phyloP scores from a whole-genome alignment of 2,888 invertebrate genomes.

The Cantharis nigra region DNA sequence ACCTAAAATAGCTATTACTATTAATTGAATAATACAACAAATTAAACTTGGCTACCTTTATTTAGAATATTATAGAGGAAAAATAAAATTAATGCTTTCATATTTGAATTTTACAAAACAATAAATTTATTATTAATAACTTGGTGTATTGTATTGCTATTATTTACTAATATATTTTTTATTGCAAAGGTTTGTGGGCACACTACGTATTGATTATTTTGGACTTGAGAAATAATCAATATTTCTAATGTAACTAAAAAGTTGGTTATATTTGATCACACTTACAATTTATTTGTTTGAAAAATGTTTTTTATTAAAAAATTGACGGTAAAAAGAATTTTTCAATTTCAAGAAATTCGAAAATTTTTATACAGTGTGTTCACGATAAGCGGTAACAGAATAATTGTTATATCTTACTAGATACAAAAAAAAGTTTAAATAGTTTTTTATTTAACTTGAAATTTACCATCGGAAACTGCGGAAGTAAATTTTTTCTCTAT shows the following conservation, averaged over 20 bases:
- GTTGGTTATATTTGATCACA: neutral
- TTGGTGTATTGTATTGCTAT: neutral
- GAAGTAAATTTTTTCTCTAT: no score
- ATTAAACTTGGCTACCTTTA: neutral
- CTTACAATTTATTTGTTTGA: no score
- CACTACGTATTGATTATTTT: neutral
- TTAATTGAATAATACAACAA: neutral
- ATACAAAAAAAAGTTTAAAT: no score
- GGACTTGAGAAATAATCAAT: neutral
- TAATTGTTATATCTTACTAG: no score
- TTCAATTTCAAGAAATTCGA: no score
- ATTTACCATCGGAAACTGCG: no score
- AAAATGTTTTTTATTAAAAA: no score
- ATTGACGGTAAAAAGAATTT: no score
- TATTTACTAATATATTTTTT: neutral
- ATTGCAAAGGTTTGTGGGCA: neutral
- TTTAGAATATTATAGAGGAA: neutral
- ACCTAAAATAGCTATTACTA: conserved; percentile 48
- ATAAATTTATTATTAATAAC: neutral
- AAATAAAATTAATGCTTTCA: neutral
- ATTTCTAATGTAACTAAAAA: neutral
- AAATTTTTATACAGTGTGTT: no score
- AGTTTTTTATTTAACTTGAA: no score
- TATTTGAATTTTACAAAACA: neutral
- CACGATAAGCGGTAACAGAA: no score